These are phyloP conservation scores for Anolis apletophallus DNA, from an alignment of 2,797 vertebrate species.

Conservation along the genomic window DNA sequence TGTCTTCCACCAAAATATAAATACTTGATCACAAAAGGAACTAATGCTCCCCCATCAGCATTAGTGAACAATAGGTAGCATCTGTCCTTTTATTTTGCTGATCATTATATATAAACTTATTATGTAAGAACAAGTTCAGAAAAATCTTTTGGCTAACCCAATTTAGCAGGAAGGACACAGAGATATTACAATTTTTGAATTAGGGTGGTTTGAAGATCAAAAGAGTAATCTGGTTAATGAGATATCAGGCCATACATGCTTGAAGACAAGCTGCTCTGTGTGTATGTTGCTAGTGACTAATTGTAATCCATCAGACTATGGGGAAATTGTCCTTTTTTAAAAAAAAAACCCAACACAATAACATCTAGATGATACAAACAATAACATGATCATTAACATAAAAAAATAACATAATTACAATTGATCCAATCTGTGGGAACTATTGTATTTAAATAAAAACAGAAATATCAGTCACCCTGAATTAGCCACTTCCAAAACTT, in stretches of 20 bases:
- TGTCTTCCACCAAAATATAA: slow-evolving; percentile 44
- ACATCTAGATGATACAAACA: background rate
- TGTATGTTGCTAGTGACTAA: background rate
- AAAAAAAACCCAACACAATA: no score
- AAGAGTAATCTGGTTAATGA: background rate
- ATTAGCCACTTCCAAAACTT: background rate
- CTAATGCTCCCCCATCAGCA: slow-evolving; percentile 60
- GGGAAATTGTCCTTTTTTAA: no score
- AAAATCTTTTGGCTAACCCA: slow-evolving; percentile 61
- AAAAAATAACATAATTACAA: background rate
- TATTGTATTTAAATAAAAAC: background rate
- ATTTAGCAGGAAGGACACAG: slow-evolving; percentile 36
- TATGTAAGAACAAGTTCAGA: slow-evolving; percentile 46
- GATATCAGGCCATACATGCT: slow-evolving; percentile 45
- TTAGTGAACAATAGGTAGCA: slow-evolving; percentile 58
- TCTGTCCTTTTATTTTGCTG: slow-evolving; percentile 47
- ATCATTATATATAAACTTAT: slow-evolving; percentile 52
- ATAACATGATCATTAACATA: background rate
- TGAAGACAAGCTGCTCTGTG: slow-evolving; percentile 64
- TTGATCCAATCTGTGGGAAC: background rate
- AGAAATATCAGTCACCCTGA: background rate
- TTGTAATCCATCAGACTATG: background rate
- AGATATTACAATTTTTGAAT: slow-evolving; percentile 57
- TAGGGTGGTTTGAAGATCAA: slow-evolving; percentile 32
- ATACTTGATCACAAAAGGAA: slow-evolving; percentile 48